phyloP scores from a whole-genome alignment of 1,140 invertebrate genomes.

The Stegodyphus dumicola region DNA sequence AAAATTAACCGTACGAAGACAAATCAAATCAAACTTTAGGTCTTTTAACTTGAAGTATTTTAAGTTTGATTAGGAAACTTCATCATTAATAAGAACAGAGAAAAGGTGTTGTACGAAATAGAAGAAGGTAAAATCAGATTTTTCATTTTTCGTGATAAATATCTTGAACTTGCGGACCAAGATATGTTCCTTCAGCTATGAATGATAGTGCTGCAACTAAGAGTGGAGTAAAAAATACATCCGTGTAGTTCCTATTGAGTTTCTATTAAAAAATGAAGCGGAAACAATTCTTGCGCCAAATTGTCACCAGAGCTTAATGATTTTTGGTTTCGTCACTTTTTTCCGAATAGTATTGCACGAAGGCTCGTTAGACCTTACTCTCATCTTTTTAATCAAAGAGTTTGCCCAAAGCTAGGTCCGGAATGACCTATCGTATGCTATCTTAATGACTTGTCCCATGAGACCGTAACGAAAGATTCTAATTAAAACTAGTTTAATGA shows the following conservation, averaged over 20 bases:
- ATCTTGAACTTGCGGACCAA: too few relatives aligned
- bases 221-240: neutral
- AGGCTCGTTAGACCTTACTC: slow-evolving; percentile 47
- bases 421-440: slow-evolving; percentile 54
- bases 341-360: slow-evolving; percentile 42
- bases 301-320: slow-evolving; percentile 53
- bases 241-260: neutral
- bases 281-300: slow-evolving; percentile 36
- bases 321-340: slow-evolving; percentile 40
- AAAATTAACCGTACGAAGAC: too few relatives aligned
- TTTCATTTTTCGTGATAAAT: too few relatives aligned
- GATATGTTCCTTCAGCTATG: too few relatives aligned
- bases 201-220: too few relatives aligned
- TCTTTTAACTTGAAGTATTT: too few relatives aligned
- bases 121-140: too few relatives aligned
- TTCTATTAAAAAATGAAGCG: slow-evolving; percentile 47
- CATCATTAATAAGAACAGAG: too few relatives aligned
- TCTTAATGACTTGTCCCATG: slow-evolving; percentile 52
- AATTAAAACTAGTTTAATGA: slow-evolving; percentile 61
- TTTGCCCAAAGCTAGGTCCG: slow-evolving; percentile 52
- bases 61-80: too few relatives aligned
- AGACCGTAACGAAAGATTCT: slow-evolving; percentile 54
- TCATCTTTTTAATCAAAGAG: slow-evolving; percentile 60
- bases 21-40: too few relatives aligned
- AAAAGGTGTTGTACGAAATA: too few relatives aligned